Evolutionary conservation across 53 echinoderm and acorn worm species (phyloP).

Genomic region (Patiria pectinifera): DNA sequence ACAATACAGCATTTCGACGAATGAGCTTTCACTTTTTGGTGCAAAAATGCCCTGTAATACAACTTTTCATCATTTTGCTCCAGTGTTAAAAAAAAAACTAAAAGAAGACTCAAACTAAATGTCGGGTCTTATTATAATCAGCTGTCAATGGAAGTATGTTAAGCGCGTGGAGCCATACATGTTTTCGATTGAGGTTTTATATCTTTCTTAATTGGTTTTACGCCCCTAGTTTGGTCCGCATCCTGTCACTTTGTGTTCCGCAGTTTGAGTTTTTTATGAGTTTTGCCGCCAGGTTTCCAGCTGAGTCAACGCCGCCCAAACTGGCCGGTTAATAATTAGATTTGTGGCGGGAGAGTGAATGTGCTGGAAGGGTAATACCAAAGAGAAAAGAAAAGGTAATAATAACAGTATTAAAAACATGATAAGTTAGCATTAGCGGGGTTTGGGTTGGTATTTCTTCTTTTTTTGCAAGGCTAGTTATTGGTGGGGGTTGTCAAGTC

Average conservation of each 20-base stretch:
- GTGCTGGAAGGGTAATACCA: neutral
- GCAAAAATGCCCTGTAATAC: too few species aligned
- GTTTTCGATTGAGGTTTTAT: too few species aligned
- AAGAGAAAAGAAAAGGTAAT: neutral
- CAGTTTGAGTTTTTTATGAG: constrained; percentile 24
- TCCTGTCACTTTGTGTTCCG: constrained; percentile 13
- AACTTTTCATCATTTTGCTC: too few species aligned
- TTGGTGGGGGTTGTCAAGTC: neutral
- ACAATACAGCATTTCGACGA: too few species aligned
- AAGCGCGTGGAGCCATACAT: too few species aligned
- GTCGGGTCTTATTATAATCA: too few species aligned
- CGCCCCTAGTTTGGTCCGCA: neutral
- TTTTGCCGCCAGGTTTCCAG: constrained; percentile 38
- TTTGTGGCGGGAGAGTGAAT: neutral
- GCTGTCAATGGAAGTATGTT: too few species aligned
- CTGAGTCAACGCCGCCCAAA: constrained; percentile 28
- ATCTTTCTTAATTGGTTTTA: too few species aligned
- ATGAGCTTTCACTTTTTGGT: too few species aligned
- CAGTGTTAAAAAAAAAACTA: too few species aligned
- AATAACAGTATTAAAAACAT: neutral
- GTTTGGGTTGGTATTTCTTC: neutral
- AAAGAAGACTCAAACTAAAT: too few species aligned
- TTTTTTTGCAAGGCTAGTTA: neutral
- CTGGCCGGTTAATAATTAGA: constrained; percentile 40
- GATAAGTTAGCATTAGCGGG: neutral